Evolutionary conservation across 1,140 invertebrate genomes (phyloP), one percentile per base, ranked within the genome.

Genomic region (Tetragonula clypearis): DNA sequence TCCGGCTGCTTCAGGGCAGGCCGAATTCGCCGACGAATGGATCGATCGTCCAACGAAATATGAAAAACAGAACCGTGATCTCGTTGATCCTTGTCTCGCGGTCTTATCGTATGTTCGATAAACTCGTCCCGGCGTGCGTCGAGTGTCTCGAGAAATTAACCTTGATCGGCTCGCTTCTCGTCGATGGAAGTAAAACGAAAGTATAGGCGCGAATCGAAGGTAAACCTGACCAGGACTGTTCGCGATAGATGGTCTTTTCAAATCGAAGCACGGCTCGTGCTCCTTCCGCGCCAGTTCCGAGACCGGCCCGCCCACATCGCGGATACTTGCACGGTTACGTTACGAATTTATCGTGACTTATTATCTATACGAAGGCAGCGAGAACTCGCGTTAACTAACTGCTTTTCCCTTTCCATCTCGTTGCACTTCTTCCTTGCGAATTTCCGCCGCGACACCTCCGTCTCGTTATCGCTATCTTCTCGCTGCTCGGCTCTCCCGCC

Each of bases 311-410:
- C 90, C 90, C 79, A 90, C 89, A 49, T 90, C 75, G 60, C 21
- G 35, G 74, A 89, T 85, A 86, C 82, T 88, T 66, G 76, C 88
- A 78, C 83, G 87, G 87, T 88, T 90, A 89, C 88, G 85, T 87
- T 90, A 87, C 91, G 83, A 88, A 88, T 88, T 92, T 92, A 91
- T 91, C 89, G 69, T 53, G 55, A 35, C 85, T 91, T 87, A 85
- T 86, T 85, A 91, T 91, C 90, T 88, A 85, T 79, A 89, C 83
- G 68, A 84, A 83, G 56, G 66, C 77, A 71, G 49, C 66, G 65
- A 62, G 79, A 86, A 84, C 87, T 88, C 85, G 72, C 72, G 68
- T 56, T 87, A 35, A 53, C 68, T 71, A 41, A 56, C 66, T 49
- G 41, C 35, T 30, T 69, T 30, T 68, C 65, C 66, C 49, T 69